Base-by-base conservation (phyloP, 2,113 vertebrate species). In the Tretioscincus oriximinensis region DNA sequence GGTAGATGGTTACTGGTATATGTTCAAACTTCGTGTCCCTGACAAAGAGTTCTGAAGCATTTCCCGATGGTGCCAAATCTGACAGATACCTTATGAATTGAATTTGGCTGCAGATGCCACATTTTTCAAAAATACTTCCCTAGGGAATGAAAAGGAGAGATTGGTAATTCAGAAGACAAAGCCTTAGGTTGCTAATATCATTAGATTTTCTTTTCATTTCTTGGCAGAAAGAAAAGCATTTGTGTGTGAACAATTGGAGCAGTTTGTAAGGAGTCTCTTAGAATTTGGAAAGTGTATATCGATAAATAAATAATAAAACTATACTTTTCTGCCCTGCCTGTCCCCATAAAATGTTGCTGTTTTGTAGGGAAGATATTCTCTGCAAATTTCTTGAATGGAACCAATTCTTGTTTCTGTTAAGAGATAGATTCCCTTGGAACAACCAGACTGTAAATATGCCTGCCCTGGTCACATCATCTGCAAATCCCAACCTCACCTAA, bases 1-100 rank as follows among this genome's bases (percentile, higher is more conserved):
- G 71, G 16, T 81, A 81, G 66, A 81, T 81, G 14, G 22, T 81
- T n/a, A 81, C 63, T 58, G 79, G 79, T 7, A 81, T 28, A 21
- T 81, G 47, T n/a, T 74, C 71, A 81, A 74, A 81, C 1, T 2
- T 71, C 21, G 63, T 2, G 51, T 81, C 63, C 49, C 9, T 35
- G 51, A 73, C 54, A 22, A 16, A 41, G 70, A 81, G 47, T 14
- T 67, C 71, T 66, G 63, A 9, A 0, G 73, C 45, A 18, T 66
- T 41, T 21, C 7, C 47, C 2, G 3, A 0, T 0, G 11, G 71
- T 41, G 8, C 0, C 1, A 49, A 8, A 12, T 45, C 49, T 1
- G 9, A 1, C 10, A 41, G 4, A 71, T 67, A 74, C 54, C 79
- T 74, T n/a, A 81, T 1, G 16, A 54, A 74, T 8, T 66, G 10